Evolutionary conservation across 2,888 invertebrate genomes (phyloP).

Genomic region (Lydus trimaculatus): DNA sequence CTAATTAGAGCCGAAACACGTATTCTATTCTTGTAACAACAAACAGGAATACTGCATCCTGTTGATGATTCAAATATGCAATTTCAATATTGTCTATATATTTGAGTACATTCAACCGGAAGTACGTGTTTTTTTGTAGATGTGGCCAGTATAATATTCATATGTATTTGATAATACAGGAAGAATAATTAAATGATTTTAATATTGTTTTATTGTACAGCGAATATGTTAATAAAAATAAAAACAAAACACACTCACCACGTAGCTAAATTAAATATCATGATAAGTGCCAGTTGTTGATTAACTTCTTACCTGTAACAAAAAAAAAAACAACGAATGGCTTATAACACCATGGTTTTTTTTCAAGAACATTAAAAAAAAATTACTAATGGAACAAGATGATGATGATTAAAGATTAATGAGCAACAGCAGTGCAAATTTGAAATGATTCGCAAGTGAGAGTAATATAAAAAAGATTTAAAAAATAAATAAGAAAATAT

Average conservation of each 20-base stretch:
- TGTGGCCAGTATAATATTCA: constrained; percentile 14
- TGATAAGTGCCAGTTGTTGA: constrained; percentile 10
- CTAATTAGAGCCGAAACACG: constrained; percentile 6
- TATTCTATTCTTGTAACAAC: not conserved
- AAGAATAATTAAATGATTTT: not conserved
- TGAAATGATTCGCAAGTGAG: not conserved
- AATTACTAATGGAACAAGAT: not conserved
- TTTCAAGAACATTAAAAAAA: not conserved
- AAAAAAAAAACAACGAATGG: constrained; percentile 7
- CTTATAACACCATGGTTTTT: not conserved
- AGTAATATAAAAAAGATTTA: no score
- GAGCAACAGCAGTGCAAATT: not conserved
- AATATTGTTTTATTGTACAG: not conserved
- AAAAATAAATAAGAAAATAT: not conserved
- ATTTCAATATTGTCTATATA: constrained; percentile 5
- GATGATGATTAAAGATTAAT: not conserved
- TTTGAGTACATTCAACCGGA: constrained; percentile 5
- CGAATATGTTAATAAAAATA: not conserved
- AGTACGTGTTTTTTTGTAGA: constrained; percentile 21
- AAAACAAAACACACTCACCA: constrained; percentile 13
- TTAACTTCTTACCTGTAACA: constrained; percentile 19
- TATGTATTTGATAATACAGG: no score
- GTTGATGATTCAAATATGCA: constrained; percentile 7
- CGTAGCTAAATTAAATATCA: constrained; percentile 19
- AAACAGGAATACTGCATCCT: constrained; percentile 1